phyloP scores from a whole-genome alignment of 2,888 invertebrate species.

The Eupithecia tripunctaria region DNA sequence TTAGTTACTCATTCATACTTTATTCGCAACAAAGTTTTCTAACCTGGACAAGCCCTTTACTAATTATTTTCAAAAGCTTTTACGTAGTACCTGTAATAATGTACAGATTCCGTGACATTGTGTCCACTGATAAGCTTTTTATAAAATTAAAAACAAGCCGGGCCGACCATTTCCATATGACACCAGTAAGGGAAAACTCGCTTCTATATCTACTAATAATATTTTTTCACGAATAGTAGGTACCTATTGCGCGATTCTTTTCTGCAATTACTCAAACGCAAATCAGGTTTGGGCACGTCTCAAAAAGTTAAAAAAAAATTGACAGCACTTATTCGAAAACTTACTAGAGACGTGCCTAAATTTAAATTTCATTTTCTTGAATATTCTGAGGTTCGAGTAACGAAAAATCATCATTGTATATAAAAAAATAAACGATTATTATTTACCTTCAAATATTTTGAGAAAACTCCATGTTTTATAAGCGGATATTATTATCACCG shows the following conservation, averaged over 20 bases:
- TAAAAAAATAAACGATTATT: neutral
- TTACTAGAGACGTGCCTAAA: neutral
- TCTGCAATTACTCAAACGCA: too few species aligned
- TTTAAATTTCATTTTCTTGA: neutral
- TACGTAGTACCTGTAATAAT: neutral
- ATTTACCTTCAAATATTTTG: neutral
- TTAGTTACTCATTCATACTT: neutral
- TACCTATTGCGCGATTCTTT: too few species aligned
- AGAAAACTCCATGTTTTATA: neutral
- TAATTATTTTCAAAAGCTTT: slow-evolving; percentile 11
- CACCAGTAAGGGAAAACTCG: neutral
- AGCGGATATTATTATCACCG: slow-evolving; percentile 37
- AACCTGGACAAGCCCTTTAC: neutral
- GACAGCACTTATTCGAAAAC: neutral
- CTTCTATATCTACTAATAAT: neutral
- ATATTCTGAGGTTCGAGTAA: neutral
- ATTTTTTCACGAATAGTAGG: too few species aligned
- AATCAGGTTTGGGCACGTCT: neutral
- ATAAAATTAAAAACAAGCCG: neutral
- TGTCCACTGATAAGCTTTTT: slow-evolving; percentile 4
- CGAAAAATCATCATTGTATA: neutral
- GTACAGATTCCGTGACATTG: slow-evolving; percentile 2
- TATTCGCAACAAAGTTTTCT: neutral
- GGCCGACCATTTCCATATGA: neutral
- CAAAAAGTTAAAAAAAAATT: neutral